phyloP scores from a whole-genome alignment of 2,888 invertebrate species.

The Drosophila prolongata region DNA sequence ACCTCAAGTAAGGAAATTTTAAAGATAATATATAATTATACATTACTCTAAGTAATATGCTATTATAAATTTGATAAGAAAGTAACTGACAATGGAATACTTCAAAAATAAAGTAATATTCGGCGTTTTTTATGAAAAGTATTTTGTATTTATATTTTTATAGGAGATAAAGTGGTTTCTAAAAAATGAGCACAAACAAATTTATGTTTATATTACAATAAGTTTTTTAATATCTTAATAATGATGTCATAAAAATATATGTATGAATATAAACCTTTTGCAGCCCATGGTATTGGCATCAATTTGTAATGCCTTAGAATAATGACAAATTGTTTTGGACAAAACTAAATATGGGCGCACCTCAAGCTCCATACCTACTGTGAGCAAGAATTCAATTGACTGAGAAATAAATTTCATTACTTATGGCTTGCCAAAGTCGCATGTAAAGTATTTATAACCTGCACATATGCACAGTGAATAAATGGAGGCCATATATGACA shows the following conservation, averaged over 20 bases:
- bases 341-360: conserved; percentile 37
- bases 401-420: conserved; percentile 60
- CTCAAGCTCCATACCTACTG: conserved; percentile 15
- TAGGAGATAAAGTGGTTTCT: no score
- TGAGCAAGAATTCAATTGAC: conserved; percentile 57
- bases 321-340: conserved; percentile 40
- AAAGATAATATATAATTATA: no score
- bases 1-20: no score
- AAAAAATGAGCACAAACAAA: no score
- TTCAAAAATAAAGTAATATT: no score
- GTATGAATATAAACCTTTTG: neutral
- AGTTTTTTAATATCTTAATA: no score
- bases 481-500: conserved; percentile 60
- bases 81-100: no score
- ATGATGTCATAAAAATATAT: neutral
- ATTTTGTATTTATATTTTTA: no score
- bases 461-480: conserved; percentile 34
- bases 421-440: conserved; percentile 55
- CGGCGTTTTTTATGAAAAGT: no score
- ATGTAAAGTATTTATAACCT: conserved; percentile 55
- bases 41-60: no score
- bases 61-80: no score
- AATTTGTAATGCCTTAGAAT: conserved; percentile 25
- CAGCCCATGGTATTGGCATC: conserved; percentile 3
- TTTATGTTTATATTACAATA: no score